Conservation (phyloP, 2,888 invertebrate species). For the Drosophila antonietae region DNA sequence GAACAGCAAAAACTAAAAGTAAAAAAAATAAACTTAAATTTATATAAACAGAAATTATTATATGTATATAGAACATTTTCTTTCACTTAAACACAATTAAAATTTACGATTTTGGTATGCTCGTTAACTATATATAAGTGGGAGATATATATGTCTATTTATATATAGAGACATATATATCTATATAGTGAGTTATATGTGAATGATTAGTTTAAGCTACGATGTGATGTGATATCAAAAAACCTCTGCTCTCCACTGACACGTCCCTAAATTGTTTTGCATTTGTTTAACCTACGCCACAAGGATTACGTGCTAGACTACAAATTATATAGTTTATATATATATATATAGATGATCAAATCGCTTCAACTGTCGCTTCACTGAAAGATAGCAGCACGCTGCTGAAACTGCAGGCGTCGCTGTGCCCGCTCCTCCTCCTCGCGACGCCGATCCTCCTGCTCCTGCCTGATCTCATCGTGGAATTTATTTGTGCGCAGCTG, state of each 20-base stretch:
- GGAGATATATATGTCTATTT: constrained; percentile 15
- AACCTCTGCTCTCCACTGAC: constrained; percentile 42
- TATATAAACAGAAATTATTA: constrained; percentile 30
- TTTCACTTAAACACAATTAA: constrained; percentile 51
- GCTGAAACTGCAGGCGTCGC: constrained; percentile 93
- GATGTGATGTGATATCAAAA: constrained; percentile 49
- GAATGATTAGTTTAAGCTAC: constrained; percentile 29
- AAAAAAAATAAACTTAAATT: constrained; percentile 14
- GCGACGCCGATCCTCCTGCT: constrained; percentile 94
- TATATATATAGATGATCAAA: neutral
- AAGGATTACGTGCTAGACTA: constrained; percentile 70
- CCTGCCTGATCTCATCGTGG: constrained; percentile 95
- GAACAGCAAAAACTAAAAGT: constrained; percentile 20
- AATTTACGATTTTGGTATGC: constrained; percentile 72
- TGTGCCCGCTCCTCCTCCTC: constrained; percentile 93
- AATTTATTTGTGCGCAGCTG: constrained; percentile 93
- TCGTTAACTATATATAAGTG: constrained; percentile 36
- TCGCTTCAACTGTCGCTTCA: constrained; percentile 72
- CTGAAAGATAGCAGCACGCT: constrained; percentile 94
- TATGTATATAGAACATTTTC: constrained; percentile 9
- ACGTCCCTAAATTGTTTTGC: constrained; percentile 22
- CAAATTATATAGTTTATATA: constrained; percentile 28
- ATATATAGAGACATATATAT: constrained; percentile 22
- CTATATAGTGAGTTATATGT: constrained; percentile 10
- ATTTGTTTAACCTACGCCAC: constrained; percentile 74